Conservation (phyloP, 2,113 vertebrate genomes). For the Paedocypris sp. region DNA sequence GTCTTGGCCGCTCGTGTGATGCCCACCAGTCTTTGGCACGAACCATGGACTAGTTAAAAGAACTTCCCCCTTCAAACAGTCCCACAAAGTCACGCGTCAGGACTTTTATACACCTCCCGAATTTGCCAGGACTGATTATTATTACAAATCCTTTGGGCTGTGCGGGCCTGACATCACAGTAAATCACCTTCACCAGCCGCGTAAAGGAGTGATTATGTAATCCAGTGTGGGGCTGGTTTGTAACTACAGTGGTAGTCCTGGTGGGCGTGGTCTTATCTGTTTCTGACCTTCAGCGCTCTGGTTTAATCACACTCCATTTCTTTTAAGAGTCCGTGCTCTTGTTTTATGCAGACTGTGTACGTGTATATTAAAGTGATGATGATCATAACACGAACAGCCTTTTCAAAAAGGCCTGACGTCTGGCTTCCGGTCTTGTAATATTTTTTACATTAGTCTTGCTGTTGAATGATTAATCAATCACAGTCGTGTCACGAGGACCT, state of each 20-base stretch:
- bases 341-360: too few species aligned
- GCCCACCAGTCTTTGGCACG: background rate
- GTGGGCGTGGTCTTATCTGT: too few species aligned
- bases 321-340: too few species aligned
- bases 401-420: too few species aligned
- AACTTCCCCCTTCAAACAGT: background rate
- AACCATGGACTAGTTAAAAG: background rate
- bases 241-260: conserved; percentile 14
- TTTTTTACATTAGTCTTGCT: too few species aligned
- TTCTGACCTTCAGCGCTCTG: too few species aligned
- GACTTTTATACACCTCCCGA: background rate
- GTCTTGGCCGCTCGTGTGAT: background rate
- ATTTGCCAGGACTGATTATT: background rate
- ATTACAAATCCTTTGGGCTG: background rate
- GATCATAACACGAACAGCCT: too few species aligned
- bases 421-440: too few species aligned
- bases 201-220: conserved; percentile 13
- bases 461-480: too few species aligned
- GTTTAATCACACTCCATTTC: too few species aligned
- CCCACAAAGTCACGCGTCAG: background rate
- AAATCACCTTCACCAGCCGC: background rate
- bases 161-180: background rate
- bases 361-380: too few species aligned
- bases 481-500: too few species aligned
- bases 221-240: conserved; percentile 21